Evolutionary conservation across 23 tunicate genomes (phyloP), one percentile per base, ranked within the genome.

Genomic region (Aplidium turbinatum): DNA sequence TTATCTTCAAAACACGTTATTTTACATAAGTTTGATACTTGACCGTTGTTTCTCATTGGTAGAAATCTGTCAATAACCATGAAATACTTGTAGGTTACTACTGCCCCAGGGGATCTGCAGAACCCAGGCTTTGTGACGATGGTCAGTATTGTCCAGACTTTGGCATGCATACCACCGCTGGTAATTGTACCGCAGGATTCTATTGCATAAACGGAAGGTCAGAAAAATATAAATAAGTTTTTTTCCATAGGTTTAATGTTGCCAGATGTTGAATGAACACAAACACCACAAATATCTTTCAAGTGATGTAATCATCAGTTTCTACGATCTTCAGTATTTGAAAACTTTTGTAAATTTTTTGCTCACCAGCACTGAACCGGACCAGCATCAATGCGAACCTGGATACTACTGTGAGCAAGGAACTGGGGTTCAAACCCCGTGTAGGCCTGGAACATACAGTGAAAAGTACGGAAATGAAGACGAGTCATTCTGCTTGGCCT

Each of bases 131-230:
- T 6, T 94, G 99, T 57, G 79, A 70, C n/a, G 57, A 5, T 4
- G 99, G 99, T 32, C 75, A 24, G 78, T 79, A 78, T 47, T 91
- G 97, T 45, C 97, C 97, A 19, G 69, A 73, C 35, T 79, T 47
- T 62, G 91, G 79, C 27, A 54, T 78, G 79, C 24, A 47, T 27
- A 34, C 22, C 21, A 78, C 97, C 35, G 55, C 31, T 18, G 70
- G 52, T 2, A 74, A 74, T 27, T 91, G 97, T 47, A 38, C 77
- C 22, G 91, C 86, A 6, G 97, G 97, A 1, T 91, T 55, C 53
- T 91, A 63, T 50, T 91, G 97, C 50, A 31, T 39, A 23, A n/a
- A 57, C 35, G 97, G 91, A 73, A 91, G 97, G 97, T 91, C 57
- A 29, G 9, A 24, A 35, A 11, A 9, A 42, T 11, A 42, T 9